A percentile compares a stretch with the other conserved stretches of the same genome.
Evolutionary conservation across 2,797 vertebrate species (phyloP).

Genomic region (Spheniscus humboldti): DNA sequence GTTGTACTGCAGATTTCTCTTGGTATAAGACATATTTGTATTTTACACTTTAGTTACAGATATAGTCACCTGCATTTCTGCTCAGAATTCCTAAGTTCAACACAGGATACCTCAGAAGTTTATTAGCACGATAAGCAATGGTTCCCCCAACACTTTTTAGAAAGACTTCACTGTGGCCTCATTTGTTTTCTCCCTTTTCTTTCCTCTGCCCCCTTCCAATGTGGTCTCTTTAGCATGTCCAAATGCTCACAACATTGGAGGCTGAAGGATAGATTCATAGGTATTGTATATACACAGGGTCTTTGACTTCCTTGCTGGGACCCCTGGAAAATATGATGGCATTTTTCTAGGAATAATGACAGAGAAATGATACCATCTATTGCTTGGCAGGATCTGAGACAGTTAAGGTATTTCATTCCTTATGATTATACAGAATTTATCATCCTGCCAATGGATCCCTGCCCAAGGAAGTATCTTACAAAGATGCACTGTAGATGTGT

Average conservation of each 20-base stretch:
- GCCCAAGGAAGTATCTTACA: rapidly evolving
- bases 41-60: neutral
- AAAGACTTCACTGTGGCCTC: neutral
- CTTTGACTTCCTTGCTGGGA: neutral
- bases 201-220: neutral
- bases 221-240: neutral
- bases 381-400: neutral
- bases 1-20: neutral
- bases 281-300: neutral
- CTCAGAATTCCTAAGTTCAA: neutral
- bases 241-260: neutral
- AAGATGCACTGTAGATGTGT: neutral
- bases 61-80: neutral
- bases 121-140: neutral
- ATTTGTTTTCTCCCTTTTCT: neutral
- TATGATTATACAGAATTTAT: neutral
- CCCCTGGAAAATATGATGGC: neutral
- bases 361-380: neutral
- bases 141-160: neutral
- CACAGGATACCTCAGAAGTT: neutral
- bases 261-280: neutral
- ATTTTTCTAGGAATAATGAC: neutral
- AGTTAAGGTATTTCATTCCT: neutral
- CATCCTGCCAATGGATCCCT: neutral
- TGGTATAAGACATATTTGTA: neutral